Evolutionary conservation across 2,797 vertebrate species (phyloP), one percentile per base, ranked within the genome.

Genomic region (Bufotes viridis): DNA sequence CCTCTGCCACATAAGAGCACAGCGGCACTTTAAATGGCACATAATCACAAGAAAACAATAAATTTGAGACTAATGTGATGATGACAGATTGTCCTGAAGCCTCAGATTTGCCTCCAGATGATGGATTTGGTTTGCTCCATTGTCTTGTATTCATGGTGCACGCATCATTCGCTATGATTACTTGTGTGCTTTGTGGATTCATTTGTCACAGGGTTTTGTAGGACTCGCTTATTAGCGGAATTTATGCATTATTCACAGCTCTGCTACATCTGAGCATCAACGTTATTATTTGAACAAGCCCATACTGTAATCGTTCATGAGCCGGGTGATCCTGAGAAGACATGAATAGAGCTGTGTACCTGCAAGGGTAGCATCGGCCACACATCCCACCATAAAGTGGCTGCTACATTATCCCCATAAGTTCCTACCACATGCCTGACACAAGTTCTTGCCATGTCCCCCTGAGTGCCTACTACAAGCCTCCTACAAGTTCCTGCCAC

Each of bases 121-220:
- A 74, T 74, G 70, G 70, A 74, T 74, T 9, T 20, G 14, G 70
- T 74, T 49, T 74, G 70, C 24, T 74, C 70, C 70, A 42, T 49
- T 74, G 34, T 49, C 70, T 74, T 42, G 34, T 42, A 34, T 9
- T 74, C 34, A 10, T 74, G 70, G 70, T 7, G 42, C 72, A 13
- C 53, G 72, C 72, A 75, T 75, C 72, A 75, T 75, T 75, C 42
- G 20, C 72, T 22, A 8, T 75, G 72, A 53, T 75, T 53, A 75
- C 72, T 75, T 53, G 10, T 75, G 42, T 29, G 42, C 72, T 3
- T 51, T 22, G 49, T 51, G 49, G 72, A 53, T 75, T 75, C 72
- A 75, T 75, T 75, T 75, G 72, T 75, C 72, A 12, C 11, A 18
- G 34, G 34, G 34, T 74, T 74, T 53, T 20, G 42, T 51, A 7